Evolutionary conservation across 2,113 vertebrate species (phyloP), one percentile per base, ranked within the genome.

Genomic region (Boulengeromyrus knoepffleri): DNA sequence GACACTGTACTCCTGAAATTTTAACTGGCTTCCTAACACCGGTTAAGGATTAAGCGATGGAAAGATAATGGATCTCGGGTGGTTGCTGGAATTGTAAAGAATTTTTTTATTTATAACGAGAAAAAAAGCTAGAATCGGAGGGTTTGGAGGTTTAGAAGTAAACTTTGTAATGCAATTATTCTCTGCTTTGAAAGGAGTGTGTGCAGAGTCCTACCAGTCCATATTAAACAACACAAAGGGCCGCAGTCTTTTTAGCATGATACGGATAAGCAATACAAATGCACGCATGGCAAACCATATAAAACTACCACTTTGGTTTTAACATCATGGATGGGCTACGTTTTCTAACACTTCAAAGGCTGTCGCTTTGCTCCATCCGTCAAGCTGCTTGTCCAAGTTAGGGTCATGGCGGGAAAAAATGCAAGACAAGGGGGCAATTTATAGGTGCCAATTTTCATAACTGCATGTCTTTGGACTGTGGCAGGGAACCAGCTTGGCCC

Each of bases 1-100:
- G 15, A 53, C 85, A 13, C 62, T 5, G 85, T 52, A 49, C 27
- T 45, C 7, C 90, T 90, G 91, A 94, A 93, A 95, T 92, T 90
- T 91, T 94, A 92, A 94, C 92, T 91, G 91, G 89, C 52, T 87
- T 47, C 86, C 9, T 85, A 46, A 50, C 19, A 49, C 2, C 1
- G 3, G 47, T 50, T n/a, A 49, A 49, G 84, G n/a, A 15, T 45
- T 70, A 70, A 66, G n/a, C 10, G 0, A 42, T 42, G 36, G 74
- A 42, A 42, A 80, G 74, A 8, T 80, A 42, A 80, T 80, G 74
- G 62, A 39, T 80, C 74, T 17, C 4, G 1, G 74, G 36, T 80
- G 74, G 74, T 42, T 70, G 62, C 9, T 31, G 62, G 62, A 70
- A 70, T 70, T 70, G 62, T 70, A 70, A 31, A 66, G 58, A n/a